Conservation (phyloP, 1,140 invertebrate genomes). For the Gryon sp. region DNA sequence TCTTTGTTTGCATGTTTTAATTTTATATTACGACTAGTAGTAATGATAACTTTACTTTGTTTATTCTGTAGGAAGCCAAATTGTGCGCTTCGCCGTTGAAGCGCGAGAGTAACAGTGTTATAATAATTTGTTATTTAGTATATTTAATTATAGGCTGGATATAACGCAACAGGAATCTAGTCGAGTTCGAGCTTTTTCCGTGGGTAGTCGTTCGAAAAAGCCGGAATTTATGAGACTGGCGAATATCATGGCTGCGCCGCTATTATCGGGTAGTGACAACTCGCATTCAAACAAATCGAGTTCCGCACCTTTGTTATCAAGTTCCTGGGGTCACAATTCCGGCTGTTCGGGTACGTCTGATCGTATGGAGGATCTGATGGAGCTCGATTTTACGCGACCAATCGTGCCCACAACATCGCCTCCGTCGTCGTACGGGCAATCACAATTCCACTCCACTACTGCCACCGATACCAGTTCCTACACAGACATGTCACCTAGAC, state of each 20-base stretch:
- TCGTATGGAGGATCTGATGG: constrained; percentile 88
- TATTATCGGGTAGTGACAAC: constrained; percentile 77
- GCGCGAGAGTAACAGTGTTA: constrained; percentile 6
- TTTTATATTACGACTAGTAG: too few species aligned
- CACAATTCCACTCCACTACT: constrained; percentile 74
- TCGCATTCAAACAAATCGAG: constrained; percentile 76
- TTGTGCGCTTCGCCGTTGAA: not conserved
- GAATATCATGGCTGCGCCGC: constrained; percentile 82
- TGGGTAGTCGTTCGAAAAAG: constrained; percentile 83
- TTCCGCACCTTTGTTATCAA: constrained; percentile 76
- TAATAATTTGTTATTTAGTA: constrained; percentile 58
- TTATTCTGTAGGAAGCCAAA: too few species aligned
- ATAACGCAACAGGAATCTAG: constrained; percentile 74
- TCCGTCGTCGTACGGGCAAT: constrained; percentile 70
- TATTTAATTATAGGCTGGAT: constrained; percentile 74
- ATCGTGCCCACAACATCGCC: constrained; percentile 71
- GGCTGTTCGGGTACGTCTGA: constrained; percentile 77
- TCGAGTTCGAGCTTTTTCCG: constrained; percentile 85
- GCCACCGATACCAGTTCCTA: constrained; percentile 80
- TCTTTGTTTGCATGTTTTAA: too few species aligned
- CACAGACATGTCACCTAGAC: constrained; percentile 81
- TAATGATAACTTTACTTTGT: too few species aligned
- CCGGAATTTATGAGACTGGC: constrained; percentile 75
- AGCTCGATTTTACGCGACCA: constrained; percentile 86
- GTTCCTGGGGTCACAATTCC: constrained; percentile 82